These are phyloP conservation scores for Excalfactoria chinensis DNA, from an alignment of 2,113 vertebrate species.

Conservation along the genomic window DNA sequence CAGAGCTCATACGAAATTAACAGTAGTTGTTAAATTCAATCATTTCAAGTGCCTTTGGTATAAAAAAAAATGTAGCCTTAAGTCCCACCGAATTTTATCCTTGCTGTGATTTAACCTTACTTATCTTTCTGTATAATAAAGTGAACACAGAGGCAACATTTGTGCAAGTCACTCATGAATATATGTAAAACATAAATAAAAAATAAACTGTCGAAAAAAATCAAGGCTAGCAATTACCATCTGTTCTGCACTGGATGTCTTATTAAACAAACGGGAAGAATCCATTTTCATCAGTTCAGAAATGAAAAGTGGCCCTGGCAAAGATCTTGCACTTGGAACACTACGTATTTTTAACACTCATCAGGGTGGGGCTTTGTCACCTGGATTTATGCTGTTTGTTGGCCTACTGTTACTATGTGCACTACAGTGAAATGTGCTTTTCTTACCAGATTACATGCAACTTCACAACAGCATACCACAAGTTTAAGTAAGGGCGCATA, in stretches of 20 bases:
- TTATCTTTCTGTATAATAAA: not conserved
- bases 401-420: not conserved
- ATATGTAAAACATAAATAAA: not conserved
- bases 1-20: not conserved
- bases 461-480: not conserved
- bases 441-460: not conserved
- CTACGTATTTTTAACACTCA: not conserved
- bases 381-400: not conserved
- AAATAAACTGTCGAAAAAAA: not conserved
- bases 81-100: not conserved
- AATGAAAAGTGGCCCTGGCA: not conserved
- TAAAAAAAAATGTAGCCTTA: not conserved
- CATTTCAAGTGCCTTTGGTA: not conserved
- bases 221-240: not conserved
- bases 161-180: not conserved
- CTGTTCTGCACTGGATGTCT: not conserved
- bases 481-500: not conserved
- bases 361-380: not conserved
- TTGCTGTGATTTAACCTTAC: not conserved
- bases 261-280: not conserved
- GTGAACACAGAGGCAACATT: not conserved
- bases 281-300: not conserved
- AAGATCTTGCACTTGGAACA: not conserved
- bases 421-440: not conserved
- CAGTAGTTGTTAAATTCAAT: not conserved